A percentile compares a stretch with the other conserved stretches of the same genome.
Conservation (phyloP, 2,113 vertebrate genomes). For the Anthoscopus minutus region DNA sequence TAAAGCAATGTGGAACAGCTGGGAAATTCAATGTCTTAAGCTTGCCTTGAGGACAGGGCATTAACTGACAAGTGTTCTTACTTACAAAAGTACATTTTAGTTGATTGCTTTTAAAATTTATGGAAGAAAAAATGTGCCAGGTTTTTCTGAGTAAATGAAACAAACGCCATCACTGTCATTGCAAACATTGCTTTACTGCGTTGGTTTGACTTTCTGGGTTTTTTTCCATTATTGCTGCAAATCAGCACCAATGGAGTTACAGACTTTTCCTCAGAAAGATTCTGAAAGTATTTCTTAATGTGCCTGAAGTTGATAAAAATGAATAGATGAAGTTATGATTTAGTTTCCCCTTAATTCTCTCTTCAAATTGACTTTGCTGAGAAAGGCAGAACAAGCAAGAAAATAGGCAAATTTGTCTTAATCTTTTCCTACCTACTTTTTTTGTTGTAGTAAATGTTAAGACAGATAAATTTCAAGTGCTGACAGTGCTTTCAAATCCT, state of each 20-base stretch:
- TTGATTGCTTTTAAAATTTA: not conserved
- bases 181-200: not conserved
- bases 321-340: not conserved
- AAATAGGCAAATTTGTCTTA: not conserved
- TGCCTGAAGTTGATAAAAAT: not conserved
- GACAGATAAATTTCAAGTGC: not conserved
- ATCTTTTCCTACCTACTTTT: not conserved
- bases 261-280: not conserved
- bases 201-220: not conserved
- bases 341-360: not conserved
- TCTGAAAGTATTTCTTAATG: not conserved
- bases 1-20: not conserved
- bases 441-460: not conserved
- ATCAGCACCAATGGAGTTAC: not conserved
- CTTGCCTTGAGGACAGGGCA: not conserved
- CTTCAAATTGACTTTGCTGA: not conserved
- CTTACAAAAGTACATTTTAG: not conserved
- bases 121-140: not conserved
- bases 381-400: not conserved
- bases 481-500: not conserved
- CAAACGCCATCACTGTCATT: not conserved
- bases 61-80: not conserved
- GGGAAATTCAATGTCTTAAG: not conserved
- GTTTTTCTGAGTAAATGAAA: not conserved
- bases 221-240: not conserved